Percentiles rank a stretch among this genome's conserved stretches.
Evolutionary conservation across 2,797 vertebrate genomes (phyloP).

Genomic region (Xiphorhynchus erythropygius): DNA sequence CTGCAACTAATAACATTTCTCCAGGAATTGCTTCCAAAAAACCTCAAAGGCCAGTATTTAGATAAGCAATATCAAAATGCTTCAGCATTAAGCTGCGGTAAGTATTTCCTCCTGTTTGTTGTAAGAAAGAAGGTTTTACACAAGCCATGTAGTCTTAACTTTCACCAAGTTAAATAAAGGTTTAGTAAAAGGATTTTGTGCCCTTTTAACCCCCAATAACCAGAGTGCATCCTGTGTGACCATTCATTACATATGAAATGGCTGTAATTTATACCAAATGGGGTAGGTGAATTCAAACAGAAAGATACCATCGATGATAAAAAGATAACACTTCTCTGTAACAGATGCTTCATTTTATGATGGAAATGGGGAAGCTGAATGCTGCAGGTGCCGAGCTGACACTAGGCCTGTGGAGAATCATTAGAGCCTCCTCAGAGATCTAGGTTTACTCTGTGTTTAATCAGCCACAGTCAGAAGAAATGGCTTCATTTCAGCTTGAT

Average conservation of each 20-base stretch:
- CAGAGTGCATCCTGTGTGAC: conserved; percentile 68
- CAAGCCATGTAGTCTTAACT: conserved; percentile 44
- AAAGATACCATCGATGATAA: conserved; percentile 59
- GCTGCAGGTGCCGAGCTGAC: conserved; percentile 89
- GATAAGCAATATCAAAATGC: conserved; percentile 64
- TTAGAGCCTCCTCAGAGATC: conserved; percentile 76
- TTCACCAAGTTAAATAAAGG: conserved; percentile 63
- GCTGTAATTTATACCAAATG: conserved; percentile 84
- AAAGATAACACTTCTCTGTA: conserved; percentile 71
- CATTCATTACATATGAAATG: conserved; percentile 80
- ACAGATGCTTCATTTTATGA: conserved; percentile 87
- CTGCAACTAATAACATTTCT: conserved; percentile 41
- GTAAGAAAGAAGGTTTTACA: conserved; percentile 35
- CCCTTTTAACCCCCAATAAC: conserved; percentile 62
- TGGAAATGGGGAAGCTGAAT: conserved; percentile 80
- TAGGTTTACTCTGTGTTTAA: conserved; percentile 86
- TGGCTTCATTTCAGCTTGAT: conserved; percentile 93
- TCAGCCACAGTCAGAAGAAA: conserved; percentile 91
- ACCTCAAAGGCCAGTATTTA: conserved; percentile 35
- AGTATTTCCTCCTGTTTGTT: conserved; percentile 38
- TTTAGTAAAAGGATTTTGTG: conserved; percentile 55
- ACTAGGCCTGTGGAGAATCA: conserved; percentile 75
- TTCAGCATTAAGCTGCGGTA: neutral
- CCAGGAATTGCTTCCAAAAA: conserved; percentile 27
- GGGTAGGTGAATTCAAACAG: conserved; percentile 72